These are phyloP conservation scores for Pemphredon lugubris DNA, from an alignment of 2,888 invertebrate genomes.

Conservation along the genomic window DNA sequence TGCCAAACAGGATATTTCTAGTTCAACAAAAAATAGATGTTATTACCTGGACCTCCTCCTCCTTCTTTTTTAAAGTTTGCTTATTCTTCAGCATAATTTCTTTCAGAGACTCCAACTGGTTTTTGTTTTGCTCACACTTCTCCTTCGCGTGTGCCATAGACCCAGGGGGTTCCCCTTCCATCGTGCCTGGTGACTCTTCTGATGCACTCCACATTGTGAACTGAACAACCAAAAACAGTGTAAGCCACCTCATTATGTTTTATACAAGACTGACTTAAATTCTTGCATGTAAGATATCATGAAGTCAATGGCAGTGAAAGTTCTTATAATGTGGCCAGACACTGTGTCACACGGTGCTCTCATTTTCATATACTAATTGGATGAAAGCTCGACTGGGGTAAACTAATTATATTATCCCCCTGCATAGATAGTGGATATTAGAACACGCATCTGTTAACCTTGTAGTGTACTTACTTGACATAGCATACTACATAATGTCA, in stretches of 20 bases:
- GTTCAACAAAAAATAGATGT: constrained; percentile 2
- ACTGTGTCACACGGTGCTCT: constrained; percentile 76
- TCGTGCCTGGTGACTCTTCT: constrained; percentile 73
- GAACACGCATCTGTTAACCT: constrained; percentile 53
- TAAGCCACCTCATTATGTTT: constrained; percentile 74
- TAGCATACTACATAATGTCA: not conserved
- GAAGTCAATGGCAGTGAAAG: constrained; percentile 77
- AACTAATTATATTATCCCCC: constrained; percentile 78
- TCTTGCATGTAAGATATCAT: constrained; percentile 42
- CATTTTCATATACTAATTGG: constrained; percentile 78
- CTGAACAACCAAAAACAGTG: constrained; percentile 74
- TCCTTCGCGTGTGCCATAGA: constrained; percentile 62
- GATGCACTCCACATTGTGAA: constrained; percentile 76
- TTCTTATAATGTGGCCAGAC: constrained; percentile 70
- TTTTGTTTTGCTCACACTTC: constrained; percentile 72
- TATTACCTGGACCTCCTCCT: constrained; percentile 78
- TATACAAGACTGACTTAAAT: constrained; percentile 22
- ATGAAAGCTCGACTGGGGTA: constrained; percentile 75
- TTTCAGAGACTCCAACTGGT: constrained; percentile 74
- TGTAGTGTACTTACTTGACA: not conserved
- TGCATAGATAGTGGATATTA: constrained; percentile 53
- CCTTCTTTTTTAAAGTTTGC: constrained; percentile 76
- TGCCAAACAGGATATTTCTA: not conserved
- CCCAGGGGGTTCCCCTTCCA: constrained; percentile 68
- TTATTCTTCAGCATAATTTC: constrained; percentile 77